Evolutionary conservation across 2,797 vertebrate genomes (phyloP), one percentile per base, ranked within the genome.

Genomic region (Thaleichthys pacificus): DNA sequence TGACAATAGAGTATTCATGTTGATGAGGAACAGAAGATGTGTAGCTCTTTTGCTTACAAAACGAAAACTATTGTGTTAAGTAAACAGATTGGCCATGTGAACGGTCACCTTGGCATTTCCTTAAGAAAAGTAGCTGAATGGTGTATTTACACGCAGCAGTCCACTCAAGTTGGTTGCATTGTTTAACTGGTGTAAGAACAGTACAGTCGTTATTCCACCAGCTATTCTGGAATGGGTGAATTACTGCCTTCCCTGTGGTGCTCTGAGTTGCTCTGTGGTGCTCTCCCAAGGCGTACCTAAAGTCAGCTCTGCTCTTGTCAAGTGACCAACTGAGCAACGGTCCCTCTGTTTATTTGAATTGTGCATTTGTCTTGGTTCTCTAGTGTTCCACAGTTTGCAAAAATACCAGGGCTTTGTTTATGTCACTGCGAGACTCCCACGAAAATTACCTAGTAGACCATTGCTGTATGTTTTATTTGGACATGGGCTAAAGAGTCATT

Each of bases 341-440:
- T 79, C 79, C 88, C 82, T 88, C 89, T 90, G 42, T 84, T 87
- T 86, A 84, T 81, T 75, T 82, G 86, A 85, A 87, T 85, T 85
- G 86, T 85, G 79, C 84, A 87, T 92, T 90, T 91, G 82, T 85
- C 77, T 89, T 88, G 82, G 87, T 81, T 47, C 79, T 70, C 75
- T 72, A 70, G 78, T 68, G 77, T 80, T 73, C 82, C 69, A 63
- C 63, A 82, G 80, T 83, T 85, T 80, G 70, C 81, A 26, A 68
- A 92, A 91, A 91, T 88, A 89, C 76, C 81, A 78, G 88, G 88
- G 77, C 90, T 68, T 82, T 86, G 79, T 85, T 81, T 77, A 63
- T 80, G 62, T 83, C 84, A 32, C 73, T 38, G 67, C 54, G 73
- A n/a, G 17, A 82, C 75, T 71, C 71, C 83, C 67, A 79, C 84